phyloP scores from a whole-genome alignment of 2,113 vertebrate species.

The Tringa solitaria region DNA sequence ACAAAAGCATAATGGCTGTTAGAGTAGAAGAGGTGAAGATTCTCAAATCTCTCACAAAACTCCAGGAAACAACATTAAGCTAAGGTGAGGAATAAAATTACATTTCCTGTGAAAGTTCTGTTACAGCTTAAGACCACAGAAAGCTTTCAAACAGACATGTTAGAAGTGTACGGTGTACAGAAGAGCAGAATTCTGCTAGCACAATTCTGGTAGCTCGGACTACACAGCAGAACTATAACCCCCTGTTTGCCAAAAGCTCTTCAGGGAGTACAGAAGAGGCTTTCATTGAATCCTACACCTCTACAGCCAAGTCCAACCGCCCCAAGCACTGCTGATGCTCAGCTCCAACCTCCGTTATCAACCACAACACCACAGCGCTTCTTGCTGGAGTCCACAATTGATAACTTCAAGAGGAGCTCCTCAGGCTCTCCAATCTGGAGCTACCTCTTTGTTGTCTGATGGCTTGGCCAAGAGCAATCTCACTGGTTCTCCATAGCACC shows the following conservation, averaged over 20 bases:
- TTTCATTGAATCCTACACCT: not conserved
- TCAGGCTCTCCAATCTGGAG: not conserved
- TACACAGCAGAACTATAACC: accelerated
- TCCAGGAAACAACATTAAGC: not conserved
- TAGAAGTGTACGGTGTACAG: not conserved
- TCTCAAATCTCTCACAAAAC: not conserved
- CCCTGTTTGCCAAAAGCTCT: not conserved
- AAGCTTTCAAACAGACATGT: not conserved
- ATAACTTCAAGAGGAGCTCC: not conserved
- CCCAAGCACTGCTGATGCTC: not conserved
- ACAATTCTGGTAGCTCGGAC: not conserved
- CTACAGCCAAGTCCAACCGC: not conserved
- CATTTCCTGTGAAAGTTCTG: not conserved
- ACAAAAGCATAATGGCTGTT: not conserved
- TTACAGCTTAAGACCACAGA: not conserved
- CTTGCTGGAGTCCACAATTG: not conserved
- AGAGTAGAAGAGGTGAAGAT: not conserved
- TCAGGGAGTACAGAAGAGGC: not conserved
- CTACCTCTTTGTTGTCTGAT: not conserved
- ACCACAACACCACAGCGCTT: not conserved
- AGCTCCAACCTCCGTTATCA: not conserved
- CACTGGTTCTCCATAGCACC: not conserved
- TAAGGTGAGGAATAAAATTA: not conserved
- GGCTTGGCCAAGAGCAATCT: not conserved
- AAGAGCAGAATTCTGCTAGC: not conserved